phyloP scores from a whole-genome alignment of 2,113 vertebrate species.

The Cottus gobio region DNA sequence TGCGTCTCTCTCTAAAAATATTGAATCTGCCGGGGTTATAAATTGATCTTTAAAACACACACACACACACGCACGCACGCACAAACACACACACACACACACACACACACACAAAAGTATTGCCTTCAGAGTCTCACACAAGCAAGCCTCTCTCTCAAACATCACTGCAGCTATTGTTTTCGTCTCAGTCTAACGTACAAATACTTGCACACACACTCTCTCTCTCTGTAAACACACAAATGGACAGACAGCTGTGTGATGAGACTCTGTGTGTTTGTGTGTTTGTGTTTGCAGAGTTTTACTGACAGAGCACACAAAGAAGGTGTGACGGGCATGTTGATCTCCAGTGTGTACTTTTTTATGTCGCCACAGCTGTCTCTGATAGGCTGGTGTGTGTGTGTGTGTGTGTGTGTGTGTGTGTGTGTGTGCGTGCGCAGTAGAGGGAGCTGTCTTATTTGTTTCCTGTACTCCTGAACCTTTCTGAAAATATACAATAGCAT shows the following conservation, averaged over 20 bases:
- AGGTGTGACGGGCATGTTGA: slow-evolving; percentile 15
- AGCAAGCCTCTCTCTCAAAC: neutral
- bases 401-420: neutral
- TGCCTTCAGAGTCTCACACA: neutral
- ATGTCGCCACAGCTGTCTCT: neutral
- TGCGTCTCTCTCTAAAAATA: slow-evolving; percentile 48
- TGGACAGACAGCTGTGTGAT: neutral
- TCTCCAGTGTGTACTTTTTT: neutral
- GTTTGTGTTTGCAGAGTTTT: slow-evolving; percentile 9
- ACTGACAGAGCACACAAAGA: slow-evolving; percentile 18
- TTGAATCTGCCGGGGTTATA: slow-evolving; percentile 48
- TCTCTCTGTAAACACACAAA: neutral
- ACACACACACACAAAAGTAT: neutral
- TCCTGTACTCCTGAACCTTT: neutral
- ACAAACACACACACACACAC: neutral
- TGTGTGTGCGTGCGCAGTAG: neutral
- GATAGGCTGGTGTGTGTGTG: neutral
- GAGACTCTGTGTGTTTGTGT: neutral
- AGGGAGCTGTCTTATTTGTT: neutral
- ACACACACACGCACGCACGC: neutral
- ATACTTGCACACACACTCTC: neutral
- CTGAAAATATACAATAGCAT: neutral
- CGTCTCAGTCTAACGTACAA: neutral
- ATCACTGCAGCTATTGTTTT: neutral
- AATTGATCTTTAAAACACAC: slow-evolving; percentile 22